These are phyloP conservation scores for Stenotaenia linearis DNA, from an alignment of 2,888 invertebrate species.

Conservation along the genomic window DNA sequence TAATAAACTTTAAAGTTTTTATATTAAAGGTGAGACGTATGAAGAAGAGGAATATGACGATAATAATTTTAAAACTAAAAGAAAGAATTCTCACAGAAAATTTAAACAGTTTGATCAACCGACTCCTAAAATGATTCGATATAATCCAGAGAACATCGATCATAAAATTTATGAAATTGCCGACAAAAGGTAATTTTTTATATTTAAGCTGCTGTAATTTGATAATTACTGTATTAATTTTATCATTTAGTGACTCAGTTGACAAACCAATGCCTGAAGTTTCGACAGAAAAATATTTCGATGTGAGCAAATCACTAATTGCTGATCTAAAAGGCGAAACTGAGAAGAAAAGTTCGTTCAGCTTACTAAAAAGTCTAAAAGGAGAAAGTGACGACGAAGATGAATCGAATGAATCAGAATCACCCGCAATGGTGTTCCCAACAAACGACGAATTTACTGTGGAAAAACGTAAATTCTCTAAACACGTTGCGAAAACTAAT, in stretches of 20 bases:
- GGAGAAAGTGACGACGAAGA: slow-evolving; percentile 30
- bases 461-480: no score
- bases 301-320: slow-evolving; percentile 11
- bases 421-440: no score
- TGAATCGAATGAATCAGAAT: no score
- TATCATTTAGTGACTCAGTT: neutral
- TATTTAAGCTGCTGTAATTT: no score
- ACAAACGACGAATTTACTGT: no score
- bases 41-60: no score
- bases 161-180: neutral
- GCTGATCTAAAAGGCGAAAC: slow-evolving; percentile 22
- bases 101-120: neutral
- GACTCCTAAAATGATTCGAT: neutral
- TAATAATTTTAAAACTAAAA: neutral
- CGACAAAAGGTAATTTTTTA: neutral
- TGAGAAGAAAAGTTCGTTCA: slow-evolving; percentile 9
- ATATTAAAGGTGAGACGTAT: no score
- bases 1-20: no score
- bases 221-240: neutral
- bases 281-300: neutral
- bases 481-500: neutral
- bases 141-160: neutral
- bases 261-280: neutral
- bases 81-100: neutral
- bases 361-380: neutral